These are phyloP conservation scores for Macrocentrus cingulum DNA, from an alignment of 1,140 invertebrate species.

Conservation along the genomic window DNA sequence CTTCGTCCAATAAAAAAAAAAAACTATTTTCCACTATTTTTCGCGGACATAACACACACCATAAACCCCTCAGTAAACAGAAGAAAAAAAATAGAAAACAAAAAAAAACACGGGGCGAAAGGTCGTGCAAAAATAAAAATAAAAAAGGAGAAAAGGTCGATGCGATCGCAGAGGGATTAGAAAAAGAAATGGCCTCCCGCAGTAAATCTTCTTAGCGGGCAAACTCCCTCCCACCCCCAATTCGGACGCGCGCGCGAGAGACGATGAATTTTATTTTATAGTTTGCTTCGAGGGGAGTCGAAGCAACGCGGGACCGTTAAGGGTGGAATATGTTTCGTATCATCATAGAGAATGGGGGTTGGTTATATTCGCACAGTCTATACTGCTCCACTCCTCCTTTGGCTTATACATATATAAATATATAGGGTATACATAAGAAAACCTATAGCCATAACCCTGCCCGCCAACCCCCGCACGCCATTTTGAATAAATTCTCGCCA, in stretches of 20 bases:
- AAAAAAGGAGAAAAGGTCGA: slow-evolving; percentile 17
- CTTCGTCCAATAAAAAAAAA: too few relatives aligned
- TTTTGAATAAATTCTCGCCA: slow-evolving; percentile 61
- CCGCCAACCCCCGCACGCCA: slow-evolving; percentile 37
- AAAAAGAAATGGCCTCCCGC: slow-evolving; percentile 29
- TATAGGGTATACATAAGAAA: background rate
- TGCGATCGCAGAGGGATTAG: slow-evolving; percentile 28
- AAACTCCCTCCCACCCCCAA: slow-evolving; percentile 2
- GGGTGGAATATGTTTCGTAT: slow-evolving; percentile 61
- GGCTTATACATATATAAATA: slow-evolving; percentile 45
- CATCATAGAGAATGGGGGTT: slow-evolving; percentile 51
- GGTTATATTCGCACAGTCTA: slow-evolving; percentile 19
- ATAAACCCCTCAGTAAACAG: too few relatives aligned
- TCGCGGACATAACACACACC: background rate
- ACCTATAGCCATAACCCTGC: slow-evolving; percentile 18
- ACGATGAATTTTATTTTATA: slow-evolving; percentile 61
- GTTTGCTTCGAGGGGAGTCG: slow-evolving; percentile 37
- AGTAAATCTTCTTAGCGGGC: slow-evolving; percentile 27
- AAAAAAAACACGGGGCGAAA: background rate
- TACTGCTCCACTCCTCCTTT: slow-evolving; percentile 42
- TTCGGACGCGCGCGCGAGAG: slow-evolving; percentile 28
- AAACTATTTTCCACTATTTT: too few relatives aligned
- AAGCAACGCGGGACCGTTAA: slow-evolving; percentile 40
- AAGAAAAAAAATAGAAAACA: slow-evolving; percentile 1
- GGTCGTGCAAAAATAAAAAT: background rate